A percentile compares a stretch with the other conserved stretches of the same genome.
phyloP scores from a whole-genome alignment of 2,113 vertebrate genomes.

The Hemiscyllium ocellatum region DNA sequence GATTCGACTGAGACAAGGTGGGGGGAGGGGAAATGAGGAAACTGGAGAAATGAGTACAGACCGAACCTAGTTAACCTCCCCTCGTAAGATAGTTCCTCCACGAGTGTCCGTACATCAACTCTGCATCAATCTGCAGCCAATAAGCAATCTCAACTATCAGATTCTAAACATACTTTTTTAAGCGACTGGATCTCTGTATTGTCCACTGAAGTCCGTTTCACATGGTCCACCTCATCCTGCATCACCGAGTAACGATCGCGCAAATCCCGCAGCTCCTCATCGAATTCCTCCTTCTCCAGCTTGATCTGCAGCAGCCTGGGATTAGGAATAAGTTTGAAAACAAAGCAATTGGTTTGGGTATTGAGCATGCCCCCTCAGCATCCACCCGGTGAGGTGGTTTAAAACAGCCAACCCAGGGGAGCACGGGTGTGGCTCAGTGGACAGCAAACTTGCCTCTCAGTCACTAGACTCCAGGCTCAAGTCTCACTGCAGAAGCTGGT shows the following conservation, averaged over 20 bases:
- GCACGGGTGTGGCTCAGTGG: no score
- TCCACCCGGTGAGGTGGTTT: background rate
- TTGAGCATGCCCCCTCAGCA: background rate
- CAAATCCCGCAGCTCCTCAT: conserved; percentile 79
- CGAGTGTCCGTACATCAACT: no score
- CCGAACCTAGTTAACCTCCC: no score
- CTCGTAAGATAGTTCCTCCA: no score
- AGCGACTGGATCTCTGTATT: conserved; percentile 54
- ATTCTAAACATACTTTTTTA: conserved; percentile 51
- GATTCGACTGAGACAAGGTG: no score
- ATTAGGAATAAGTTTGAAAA: conserved; percentile 32
- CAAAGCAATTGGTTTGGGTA: conserved; percentile 21
- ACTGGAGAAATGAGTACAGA: no score
- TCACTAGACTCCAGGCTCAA: no score
- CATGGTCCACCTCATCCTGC: conserved; percentile 60
- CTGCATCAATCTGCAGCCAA: background rate
- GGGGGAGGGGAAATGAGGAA: no score
- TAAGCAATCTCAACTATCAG: background rate
- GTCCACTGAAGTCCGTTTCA: conserved; percentile 47
- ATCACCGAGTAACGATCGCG: conserved; percentile 57
- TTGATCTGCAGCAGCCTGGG: conserved; percentile 75
- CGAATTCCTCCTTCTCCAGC: conserved; percentile 85
- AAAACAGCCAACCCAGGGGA: background rate
- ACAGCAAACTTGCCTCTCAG: no score
- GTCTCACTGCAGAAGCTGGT: no score